These are phyloP conservation scores for Hippolais icterina DNA, from an alignment of 2,113 vertebrate genomes.

Conservation along the genomic window DNA sequence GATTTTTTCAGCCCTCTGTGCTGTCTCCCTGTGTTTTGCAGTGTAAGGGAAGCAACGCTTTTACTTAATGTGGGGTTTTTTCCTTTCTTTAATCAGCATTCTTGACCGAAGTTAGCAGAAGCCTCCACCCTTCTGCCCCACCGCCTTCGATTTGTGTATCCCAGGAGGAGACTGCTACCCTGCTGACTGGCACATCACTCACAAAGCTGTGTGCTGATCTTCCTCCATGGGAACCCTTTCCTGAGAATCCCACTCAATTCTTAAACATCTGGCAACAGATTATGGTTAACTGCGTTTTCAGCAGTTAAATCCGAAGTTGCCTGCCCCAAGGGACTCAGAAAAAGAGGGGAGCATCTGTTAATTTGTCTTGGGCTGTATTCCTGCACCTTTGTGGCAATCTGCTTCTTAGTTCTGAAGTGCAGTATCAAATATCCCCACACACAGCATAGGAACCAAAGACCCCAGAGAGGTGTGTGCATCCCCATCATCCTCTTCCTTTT, in stretches of 20 bases:
- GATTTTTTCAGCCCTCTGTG: not conserved
- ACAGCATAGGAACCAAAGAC: not conserved
- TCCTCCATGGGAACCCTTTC: not conserved
- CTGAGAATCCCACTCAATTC: not conserved
- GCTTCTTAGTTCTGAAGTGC: not conserved
- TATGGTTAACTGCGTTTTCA: not conserved
- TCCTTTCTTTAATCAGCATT: fast-evolving
- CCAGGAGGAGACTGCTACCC: not conserved
- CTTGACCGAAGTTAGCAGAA: not conserved
- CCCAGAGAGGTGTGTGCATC: not conserved
- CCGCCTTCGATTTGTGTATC: fast-evolving
- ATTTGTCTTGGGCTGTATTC: not conserved
- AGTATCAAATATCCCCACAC: not conserved
- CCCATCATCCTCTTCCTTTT: not conserved
- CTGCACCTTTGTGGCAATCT: not conserved
- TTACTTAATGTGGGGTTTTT: not conserved
- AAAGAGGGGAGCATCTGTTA: not conserved
- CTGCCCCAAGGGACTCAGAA: not conserved
- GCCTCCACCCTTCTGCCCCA: not conserved
- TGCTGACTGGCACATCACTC: not conserved
- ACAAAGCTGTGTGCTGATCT: not conserved
- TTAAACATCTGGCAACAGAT: slow-evolving; percentile 10
- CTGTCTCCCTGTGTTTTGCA: not conserved
- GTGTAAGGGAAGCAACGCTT: not conserved
- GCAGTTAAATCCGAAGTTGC: not conserved